Conservation (phyloP, 2,113 vertebrate species). For the Sterrhoptilus dennistouni region DNA sequence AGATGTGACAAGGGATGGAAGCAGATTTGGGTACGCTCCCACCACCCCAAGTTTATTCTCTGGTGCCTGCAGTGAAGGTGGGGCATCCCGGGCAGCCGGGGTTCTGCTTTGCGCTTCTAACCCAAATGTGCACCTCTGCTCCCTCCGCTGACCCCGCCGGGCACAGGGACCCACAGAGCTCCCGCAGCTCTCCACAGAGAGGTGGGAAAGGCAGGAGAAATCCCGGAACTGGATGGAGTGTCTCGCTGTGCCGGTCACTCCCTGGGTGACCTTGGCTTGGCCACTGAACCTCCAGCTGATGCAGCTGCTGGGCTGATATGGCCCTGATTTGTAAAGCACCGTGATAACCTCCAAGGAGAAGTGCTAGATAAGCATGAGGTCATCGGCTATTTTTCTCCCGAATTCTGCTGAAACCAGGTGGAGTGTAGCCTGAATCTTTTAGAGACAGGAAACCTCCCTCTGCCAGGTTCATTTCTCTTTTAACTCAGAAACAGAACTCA, state of each 20-base stretch:
- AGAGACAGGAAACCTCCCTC: neutral
- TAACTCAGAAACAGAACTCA: neutral
- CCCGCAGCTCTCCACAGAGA: neutral
- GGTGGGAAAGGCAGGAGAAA: neutral
- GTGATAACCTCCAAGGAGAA: neutral
- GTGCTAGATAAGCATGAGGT: neutral
- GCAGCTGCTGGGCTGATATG: neutral
- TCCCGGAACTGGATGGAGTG: neutral
- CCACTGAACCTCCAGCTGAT: neutral
- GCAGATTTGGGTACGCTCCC: neutral
- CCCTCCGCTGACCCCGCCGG: neutral
- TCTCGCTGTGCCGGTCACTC: neutral
- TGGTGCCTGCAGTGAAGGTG: neutral
- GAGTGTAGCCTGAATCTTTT: neutral
- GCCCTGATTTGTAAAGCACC: neutral
- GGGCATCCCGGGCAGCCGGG: neutral
- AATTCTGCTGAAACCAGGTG: neutral
- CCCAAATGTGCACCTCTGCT: neutral
- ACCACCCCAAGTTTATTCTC: neutral
- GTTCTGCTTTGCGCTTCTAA: neutral
- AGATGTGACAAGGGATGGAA: neutral
- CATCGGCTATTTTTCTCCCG: neutral
- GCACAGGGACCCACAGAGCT: neutral
- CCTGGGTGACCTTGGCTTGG: slow-evolving; percentile 13
- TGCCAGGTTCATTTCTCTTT: neutral